Evolutionary conservation across 2,888 invertebrate species (phyloP).

Genomic region (Chironomus tentans): DNA sequence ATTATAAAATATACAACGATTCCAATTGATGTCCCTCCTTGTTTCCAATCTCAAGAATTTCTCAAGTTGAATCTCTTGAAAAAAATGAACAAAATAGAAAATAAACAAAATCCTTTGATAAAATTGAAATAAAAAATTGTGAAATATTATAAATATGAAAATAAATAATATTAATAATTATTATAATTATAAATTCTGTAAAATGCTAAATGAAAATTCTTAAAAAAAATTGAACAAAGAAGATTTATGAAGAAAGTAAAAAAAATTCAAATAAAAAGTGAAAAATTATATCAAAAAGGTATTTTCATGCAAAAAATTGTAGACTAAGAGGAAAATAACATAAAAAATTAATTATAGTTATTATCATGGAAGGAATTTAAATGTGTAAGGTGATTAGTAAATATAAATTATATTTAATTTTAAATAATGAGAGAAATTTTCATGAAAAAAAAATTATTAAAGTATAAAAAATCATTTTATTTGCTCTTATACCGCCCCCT

Average conservation of each 20-base stretch:
- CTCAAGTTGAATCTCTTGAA: too few species aligned
- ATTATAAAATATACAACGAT: too few species aligned
- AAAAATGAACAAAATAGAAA: too few species aligned
- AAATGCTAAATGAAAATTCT: neutral
- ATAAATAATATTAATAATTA: too few species aligned
- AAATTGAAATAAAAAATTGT: too few species aligned
- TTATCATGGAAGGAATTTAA: slow-evolving; percentile 26
- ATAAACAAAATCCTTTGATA: too few species aligned
- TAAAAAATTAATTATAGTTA: slow-evolving; percentile 23
- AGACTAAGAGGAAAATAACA: neutral
- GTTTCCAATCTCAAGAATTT: too few species aligned
- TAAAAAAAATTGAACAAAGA: neutral
- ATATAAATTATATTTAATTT: slow-evolving; percentile 26
- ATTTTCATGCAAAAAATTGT: neutral
- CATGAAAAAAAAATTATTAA: slow-evolving; percentile 6
- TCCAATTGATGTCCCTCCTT: too few species aligned
- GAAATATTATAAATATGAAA: too few species aligned
- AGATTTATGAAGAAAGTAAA: neutral
- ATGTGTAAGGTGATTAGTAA: slow-evolving; percentile 26
- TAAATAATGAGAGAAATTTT: neutral
- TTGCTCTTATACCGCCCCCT: slow-evolving; percentile 1
- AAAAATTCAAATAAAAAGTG: neutral
- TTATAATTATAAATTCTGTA: neutral
- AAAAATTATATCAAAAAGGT: neutral
- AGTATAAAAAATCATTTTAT: neutral